Conservation (phyloP, 1,140 invertebrate genomes). For the Copidosoma floridanum region DNA sequence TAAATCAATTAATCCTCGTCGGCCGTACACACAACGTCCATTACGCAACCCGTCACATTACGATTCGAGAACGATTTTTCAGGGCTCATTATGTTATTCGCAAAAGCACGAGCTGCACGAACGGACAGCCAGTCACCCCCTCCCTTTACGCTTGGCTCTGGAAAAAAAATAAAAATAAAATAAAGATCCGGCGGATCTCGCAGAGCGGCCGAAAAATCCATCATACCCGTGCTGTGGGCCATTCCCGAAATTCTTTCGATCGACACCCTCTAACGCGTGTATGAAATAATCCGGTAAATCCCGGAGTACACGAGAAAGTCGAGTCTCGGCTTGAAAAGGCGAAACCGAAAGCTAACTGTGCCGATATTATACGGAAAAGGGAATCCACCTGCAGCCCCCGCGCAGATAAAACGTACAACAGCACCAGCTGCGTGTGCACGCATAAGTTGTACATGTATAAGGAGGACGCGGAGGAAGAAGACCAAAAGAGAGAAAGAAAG, state of each 20-base stretch:
- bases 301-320: too few species aligned
- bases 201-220: constrained; percentile 1
- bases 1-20: too few species aligned
- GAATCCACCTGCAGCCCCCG: constrained; percentile 51
- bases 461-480: not conserved
- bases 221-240: constrained; percentile 11
- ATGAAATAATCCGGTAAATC: too few species aligned
- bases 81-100: constrained; percentile 1
- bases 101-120: not conserved
- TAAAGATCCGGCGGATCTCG: too few species aligned
- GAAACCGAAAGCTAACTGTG: constrained; percentile 33
- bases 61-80: constrained; percentile 8
- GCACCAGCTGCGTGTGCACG: not conserved
- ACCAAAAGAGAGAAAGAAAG: constrained; percentile 45
- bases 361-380: constrained; percentile 15
- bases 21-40: not conserved
- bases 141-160: too few species aligned
- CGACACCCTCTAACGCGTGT: too few species aligned
- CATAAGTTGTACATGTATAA: too few species aligned
- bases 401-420: too few species aligned
- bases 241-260: constrained; percentile 4
- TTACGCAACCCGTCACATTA: constrained; percentile 21
- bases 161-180: too few species aligned
- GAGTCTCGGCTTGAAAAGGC: too few species aligned
- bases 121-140: not conserved